Percentiles rank a stretch among this genome's conserved stretches.
phyloP scores from a whole-genome alignment of 2,797 vertebrate genomes.

The Tympanoctomys barrerae region DNA sequence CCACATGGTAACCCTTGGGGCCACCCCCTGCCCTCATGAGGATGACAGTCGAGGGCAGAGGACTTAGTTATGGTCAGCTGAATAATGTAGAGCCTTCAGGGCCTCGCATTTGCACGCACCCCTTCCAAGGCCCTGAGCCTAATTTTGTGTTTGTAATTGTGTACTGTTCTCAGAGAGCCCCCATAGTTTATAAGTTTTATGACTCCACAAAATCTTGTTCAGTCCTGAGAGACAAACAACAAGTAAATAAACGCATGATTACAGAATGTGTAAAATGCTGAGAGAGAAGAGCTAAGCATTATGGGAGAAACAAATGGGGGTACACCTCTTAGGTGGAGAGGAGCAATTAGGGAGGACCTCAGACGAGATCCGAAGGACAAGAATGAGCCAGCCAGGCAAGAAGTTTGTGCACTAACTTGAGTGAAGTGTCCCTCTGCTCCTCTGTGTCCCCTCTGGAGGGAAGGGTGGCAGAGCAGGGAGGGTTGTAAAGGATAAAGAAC shows the following conservation, averaged over 20 bases:
- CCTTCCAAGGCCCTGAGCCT: background rate
- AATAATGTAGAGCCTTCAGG: background rate
- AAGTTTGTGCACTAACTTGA: background rate
- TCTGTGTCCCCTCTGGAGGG: background rate
- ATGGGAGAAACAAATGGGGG: background rate
- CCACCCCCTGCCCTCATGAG: background rate
- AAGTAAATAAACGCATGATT: background rate
- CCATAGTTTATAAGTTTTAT: background rate
- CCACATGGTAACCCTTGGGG: background rate
- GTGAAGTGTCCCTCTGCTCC: background rate
- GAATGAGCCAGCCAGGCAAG: conserved; percentile 6
- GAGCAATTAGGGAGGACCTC: background rate
- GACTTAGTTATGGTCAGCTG: background rate
- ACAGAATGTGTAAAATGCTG: background rate
- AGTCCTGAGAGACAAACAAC: background rate
- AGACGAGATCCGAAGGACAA: background rate
- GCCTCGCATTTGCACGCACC: background rate
- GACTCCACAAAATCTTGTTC: background rate
- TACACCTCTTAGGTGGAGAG: background rate
- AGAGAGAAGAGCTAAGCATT: background rate
- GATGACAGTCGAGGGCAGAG: background rate
- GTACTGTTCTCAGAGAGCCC: background rate
- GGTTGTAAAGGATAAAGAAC: background rate
- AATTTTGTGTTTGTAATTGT: background rate
- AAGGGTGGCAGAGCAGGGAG: background rate